phyloP scores from a whole-genome alignment of 2,113 vertebrate genomes.

The Oreochromis tanganicae region DNA sequence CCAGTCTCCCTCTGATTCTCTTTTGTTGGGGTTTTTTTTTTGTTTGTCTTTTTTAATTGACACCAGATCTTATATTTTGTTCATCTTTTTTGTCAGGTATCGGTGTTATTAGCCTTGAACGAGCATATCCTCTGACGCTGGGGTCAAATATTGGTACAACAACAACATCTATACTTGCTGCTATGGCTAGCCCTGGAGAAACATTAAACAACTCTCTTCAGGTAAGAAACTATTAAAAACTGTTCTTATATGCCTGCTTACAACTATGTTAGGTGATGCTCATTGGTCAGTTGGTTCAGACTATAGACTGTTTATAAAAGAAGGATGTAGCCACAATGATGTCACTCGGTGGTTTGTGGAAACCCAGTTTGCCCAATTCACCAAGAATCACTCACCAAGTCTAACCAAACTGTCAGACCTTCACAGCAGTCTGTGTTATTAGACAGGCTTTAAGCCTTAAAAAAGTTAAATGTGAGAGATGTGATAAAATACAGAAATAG shows the following conservation, averaged over 20 bases:
- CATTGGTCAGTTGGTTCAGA: not conserved
- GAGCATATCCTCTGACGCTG: constrained; percentile 90
- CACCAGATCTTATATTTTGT: not conserved
- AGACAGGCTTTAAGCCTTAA: not conserved
- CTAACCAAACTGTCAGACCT: not conserved
- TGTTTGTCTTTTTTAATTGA: not conserved
- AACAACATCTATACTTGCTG: constrained; percentile 93
- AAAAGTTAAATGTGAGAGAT: not conserved
- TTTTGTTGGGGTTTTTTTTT: not conserved
- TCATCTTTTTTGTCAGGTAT: constrained; percentile 73
- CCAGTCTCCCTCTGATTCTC: not conserved
- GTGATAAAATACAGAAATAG: not conserved
- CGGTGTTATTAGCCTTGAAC: constrained; percentile 90
- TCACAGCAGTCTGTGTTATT: not conserved
- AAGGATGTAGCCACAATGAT: not conserved
- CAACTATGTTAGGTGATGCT: not conserved
- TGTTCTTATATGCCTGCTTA: not conserved
- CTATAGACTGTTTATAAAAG: not conserved
- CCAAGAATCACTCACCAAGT: not conserved
- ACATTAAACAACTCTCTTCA: constrained; percentile 83
- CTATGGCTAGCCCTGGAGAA: constrained; percentile 86
- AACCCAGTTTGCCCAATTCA: not conserved
- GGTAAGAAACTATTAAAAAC: constrained; percentile 65
- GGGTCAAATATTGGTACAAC: constrained; percentile 97
- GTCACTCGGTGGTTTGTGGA: not conserved